phyloP scores from a whole-genome alignment of 2,797 vertebrate genomes.

The Chanos chanos region DNA sequence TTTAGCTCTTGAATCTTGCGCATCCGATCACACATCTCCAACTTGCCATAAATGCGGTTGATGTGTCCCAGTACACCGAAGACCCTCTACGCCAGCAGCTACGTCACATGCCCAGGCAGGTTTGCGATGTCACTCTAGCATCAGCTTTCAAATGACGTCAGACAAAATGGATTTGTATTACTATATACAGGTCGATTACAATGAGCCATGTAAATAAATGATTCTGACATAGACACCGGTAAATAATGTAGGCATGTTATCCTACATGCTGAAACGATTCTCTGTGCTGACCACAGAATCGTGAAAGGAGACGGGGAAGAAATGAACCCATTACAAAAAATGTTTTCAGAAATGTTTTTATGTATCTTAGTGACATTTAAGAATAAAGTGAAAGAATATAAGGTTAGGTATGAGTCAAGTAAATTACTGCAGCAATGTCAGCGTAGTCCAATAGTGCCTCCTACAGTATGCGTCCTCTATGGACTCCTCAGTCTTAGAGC shows the following conservation, averaged over 20 bases:
- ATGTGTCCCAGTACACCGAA: background rate
- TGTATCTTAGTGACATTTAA: too few relatives aligned
- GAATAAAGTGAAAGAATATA: too few relatives aligned
- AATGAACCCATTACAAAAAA: too few relatives aligned
- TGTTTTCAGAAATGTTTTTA: too few relatives aligned
- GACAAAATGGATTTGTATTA: background rate
- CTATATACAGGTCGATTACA: background rate
- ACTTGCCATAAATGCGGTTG: background rate
- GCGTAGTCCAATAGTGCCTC: background rate
- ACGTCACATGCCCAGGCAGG: conserved; percentile 22
- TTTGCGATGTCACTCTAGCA: background rate
- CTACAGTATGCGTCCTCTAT: background rate
- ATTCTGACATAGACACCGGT: background rate
- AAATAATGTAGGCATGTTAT: background rate
- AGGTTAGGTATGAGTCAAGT: too few relatives aligned
- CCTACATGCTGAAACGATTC: background rate
- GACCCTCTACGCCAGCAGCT: background rate
- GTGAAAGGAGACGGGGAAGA: too few relatives aligned
- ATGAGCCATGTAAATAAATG: background rate
- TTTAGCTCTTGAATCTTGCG: background rate
- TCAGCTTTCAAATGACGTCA: conserved; percentile 24
- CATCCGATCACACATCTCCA: background rate
- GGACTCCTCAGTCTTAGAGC: too few relatives aligned
- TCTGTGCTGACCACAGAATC: background rate
- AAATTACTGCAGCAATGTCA: too few relatives aligned